Conservation (phyloP, 1,140 invertebrate species). For the Lithobius niger region DNA sequence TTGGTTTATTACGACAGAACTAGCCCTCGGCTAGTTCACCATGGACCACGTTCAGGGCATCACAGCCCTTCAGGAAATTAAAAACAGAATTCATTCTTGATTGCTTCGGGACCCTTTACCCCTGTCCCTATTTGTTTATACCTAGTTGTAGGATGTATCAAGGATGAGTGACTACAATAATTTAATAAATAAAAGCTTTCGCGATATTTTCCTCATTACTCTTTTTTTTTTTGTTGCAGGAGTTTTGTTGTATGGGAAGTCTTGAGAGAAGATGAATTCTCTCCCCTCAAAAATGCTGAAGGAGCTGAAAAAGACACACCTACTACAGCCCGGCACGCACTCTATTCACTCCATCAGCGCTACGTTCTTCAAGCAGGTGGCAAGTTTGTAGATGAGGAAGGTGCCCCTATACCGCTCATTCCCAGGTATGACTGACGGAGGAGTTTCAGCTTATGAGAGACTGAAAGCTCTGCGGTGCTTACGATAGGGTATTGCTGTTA, state of each 20-base stretch:
- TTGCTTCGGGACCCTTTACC: too few relatives aligned
- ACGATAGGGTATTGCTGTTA: too few relatives aligned
- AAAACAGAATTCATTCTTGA: too few relatives aligned
- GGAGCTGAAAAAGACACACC: slow-evolving; percentile 76
- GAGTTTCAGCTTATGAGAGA: too few relatives aligned
- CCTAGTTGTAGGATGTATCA: too few relatives aligned
- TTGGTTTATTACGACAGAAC: too few relatives aligned
- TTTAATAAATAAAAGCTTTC: slow-evolving; percentile 5
- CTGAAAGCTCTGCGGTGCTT: too few relatives aligned
- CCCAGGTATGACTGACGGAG: slow-evolving; percentile 34
- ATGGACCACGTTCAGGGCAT: too few relatives aligned
- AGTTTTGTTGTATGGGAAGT: slow-evolving; percentile 92
- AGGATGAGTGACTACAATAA: background rate
- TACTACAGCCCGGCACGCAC: slow-evolving; percentile 61
- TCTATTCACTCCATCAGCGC: slow-evolving; percentile 65
- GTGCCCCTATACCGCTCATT: slow-evolving; percentile 34
- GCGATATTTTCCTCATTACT: slow-evolving; percentile 1
- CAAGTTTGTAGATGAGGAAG: slow-evolving; percentile 37
- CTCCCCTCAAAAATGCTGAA: slow-evolving; percentile 90
- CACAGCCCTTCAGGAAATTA: too few relatives aligned
- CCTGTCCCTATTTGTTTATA: too few relatives aligned
- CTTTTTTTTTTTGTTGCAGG: slow-evolving; percentile 27
- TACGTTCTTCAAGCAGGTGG: slow-evolving; percentile 78
- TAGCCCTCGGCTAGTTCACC: too few relatives aligned
- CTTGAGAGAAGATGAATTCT: slow-evolving; percentile 82